phyloP scores from a whole-genome alignment of 2,113 vertebrate genomes.

The Salminus brasiliensis region DNA sequence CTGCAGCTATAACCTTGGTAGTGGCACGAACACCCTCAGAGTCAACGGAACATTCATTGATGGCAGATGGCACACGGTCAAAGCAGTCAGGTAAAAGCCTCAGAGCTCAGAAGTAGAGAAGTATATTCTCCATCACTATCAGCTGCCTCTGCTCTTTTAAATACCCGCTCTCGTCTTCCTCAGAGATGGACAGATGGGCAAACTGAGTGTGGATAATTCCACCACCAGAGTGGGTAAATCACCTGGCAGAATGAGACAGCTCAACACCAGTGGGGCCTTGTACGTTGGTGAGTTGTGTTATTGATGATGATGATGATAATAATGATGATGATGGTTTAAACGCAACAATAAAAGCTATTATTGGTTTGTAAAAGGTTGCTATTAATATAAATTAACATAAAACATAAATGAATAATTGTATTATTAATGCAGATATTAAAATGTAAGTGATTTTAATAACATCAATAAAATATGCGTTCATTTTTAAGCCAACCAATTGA shows the following conservation, averaged over 20 bases:
- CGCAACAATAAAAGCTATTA: too few relatives aligned
- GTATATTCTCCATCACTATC: too few relatives aligned
- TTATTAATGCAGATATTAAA: too few relatives aligned
- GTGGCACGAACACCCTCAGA: slow-evolving; percentile 71
- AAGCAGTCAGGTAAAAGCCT: slow-evolving; percentile 74
- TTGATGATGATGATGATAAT: neutral
- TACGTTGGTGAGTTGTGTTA: slow-evolving; percentile 77
- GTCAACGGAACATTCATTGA: slow-evolving; percentile 83
- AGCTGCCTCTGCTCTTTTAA: neutral
- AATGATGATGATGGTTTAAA: neutral
- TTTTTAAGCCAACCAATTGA: too few relatives aligned
- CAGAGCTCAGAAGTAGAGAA: too few relatives aligned
- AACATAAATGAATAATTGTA: too few relatives aligned
- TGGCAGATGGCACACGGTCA: slow-evolving; percentile 82
- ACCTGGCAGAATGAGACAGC: slow-evolving; percentile 82
- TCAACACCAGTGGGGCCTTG: slow-evolving; percentile 80
- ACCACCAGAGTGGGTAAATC: slow-evolving; percentile 81
- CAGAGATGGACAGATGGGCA: slow-evolving; percentile 84
- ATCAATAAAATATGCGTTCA: too few relatives aligned
- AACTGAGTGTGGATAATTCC: slow-evolving; percentile 82
- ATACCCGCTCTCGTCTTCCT: neutral
- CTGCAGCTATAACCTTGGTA: slow-evolving; percentile 83
- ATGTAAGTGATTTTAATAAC: too few relatives aligned
- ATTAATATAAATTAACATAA: too few relatives aligned
- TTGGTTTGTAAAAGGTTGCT: too few relatives aligned